Evolutionary conservation across 1,140 invertebrate genomes (phyloP).

Genomic region (Nebria ingens): DNA sequence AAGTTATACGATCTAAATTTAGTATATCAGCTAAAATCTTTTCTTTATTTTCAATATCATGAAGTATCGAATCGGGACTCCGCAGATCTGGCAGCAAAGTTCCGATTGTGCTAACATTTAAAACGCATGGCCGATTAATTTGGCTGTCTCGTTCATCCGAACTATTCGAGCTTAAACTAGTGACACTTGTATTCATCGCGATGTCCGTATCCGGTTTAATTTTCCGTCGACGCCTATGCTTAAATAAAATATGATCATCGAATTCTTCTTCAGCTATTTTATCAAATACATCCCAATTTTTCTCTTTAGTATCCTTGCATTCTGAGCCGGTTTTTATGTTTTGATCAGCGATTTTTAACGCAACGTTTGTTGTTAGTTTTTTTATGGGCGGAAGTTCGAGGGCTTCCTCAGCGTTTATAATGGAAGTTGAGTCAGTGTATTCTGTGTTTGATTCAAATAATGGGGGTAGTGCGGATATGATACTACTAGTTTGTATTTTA

Average conservation of each 20-base stretch:
- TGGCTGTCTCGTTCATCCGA: slow-evolving; percentile 21
- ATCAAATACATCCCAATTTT: slow-evolving; percentile 35
- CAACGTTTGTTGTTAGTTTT: slow-evolving; percentile 26
- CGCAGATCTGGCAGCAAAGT: slow-evolving; percentile 33
- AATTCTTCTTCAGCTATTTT: slow-evolving; percentile 43
- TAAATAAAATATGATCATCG: slow-evolving; percentile 44
- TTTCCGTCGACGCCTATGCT: slow-evolving; percentile 35
- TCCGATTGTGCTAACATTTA: slow-evolving; percentile 36
- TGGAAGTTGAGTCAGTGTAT: slow-evolving; percentile 33
- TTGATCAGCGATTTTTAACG: slow-evolving; percentile 19
- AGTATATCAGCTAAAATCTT: slow-evolving; percentile 40
- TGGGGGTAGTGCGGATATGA: slow-evolving; percentile 24
- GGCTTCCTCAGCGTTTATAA: slow-evolving; percentile 43
- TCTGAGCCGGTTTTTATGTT: slow-evolving; percentile 17
- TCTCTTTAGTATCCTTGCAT: slow-evolving; percentile 13
- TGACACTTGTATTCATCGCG: slow-evolving; percentile 18
- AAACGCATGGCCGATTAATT: slow-evolving; percentile 28
- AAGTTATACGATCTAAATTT: slow-evolving; percentile 35
- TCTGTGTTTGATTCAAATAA: slow-evolving; percentile 26
- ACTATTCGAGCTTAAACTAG: slow-evolving; percentile 24
- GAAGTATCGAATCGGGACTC: slow-evolving; percentile 41
- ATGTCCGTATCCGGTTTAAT: slow-evolving; percentile 21
- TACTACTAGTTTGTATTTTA: slow-evolving; percentile 25
- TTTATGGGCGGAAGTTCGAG: slow-evolving; percentile 35
- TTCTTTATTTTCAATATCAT: slow-evolving; percentile 44